A percentile compares a stretch with the other conserved stretches of the same genome.
phyloP scores from a whole-genome alignment of 2,888 invertebrate species.

The Drosophila buzzatii region DNA sequence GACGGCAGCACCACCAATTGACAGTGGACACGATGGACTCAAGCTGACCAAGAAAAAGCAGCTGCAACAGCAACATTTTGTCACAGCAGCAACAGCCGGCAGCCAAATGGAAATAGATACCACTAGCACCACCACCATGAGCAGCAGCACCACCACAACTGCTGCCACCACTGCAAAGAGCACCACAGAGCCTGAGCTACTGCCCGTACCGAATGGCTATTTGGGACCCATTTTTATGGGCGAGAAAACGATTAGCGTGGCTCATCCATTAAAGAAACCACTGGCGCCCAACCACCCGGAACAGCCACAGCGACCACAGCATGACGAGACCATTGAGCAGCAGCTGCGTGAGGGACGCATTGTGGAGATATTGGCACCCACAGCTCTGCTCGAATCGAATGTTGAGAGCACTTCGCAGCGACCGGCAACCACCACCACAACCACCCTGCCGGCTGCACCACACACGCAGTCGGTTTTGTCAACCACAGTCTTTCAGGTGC shows the following conservation, averaged over 20 bases:
- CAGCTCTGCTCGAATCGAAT: slow-evolving; percentile 59
- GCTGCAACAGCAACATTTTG: slow-evolving; percentile 80
- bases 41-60: slow-evolving; percentile 84
- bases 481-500: slow-evolving; percentile 79
- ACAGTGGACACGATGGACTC: slow-evolving; percentile 83
- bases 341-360: slow-evolving; percentile 75
- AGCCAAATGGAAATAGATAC: slow-evolving; percentile 7
- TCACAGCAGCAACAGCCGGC: slow-evolving; percentile 34
- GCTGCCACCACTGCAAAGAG: slow-evolving; percentile 3
- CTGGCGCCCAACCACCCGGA: slow-evolving; percentile 48
- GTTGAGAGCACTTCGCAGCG: slow-evolving; percentile 22
- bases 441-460: slow-evolving; percentile 15
- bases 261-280: slow-evolving; percentile 65
- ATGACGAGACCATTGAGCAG: slow-evolving; percentile 64
- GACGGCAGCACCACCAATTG: slow-evolving; percentile 53
- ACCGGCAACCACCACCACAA: slow-evolving; percentile 13
- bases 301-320: neutral
- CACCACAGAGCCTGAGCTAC: slow-evolving; percentile 22
- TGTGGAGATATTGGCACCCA: slow-evolving; percentile 82
- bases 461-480: slow-evolving; percentile 62
- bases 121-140: neutral
- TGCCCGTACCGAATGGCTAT: slow-evolving; percentile 79
- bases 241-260: slow-evolving; percentile 79
- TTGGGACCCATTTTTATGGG: slow-evolving; percentile 84
- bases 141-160: neutral